These are phyloP conservation scores for Calonectris borealis DNA, from an alignment of 2,113 vertebrate species.

Conservation along the genomic window DNA sequence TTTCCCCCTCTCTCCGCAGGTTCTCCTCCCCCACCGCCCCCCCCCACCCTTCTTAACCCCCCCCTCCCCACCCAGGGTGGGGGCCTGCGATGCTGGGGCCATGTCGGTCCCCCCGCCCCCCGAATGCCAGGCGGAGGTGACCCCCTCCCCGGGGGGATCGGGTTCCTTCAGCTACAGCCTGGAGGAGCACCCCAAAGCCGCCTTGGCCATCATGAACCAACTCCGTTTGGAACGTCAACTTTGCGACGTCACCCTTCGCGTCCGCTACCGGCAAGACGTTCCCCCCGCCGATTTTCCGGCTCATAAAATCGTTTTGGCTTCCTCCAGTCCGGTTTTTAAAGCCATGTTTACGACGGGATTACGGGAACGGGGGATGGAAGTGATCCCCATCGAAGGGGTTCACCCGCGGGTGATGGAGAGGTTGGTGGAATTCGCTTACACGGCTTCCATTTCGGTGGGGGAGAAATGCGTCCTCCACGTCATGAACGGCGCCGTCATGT, in stretches of 20 bases:
- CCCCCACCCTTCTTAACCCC: too few species aligned
- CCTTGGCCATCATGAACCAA: conserved; percentile 92
- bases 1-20: too few species aligned
- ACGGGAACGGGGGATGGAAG: conserved; percentile 89
- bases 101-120: conserved; percentile 34
- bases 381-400: conserved; percentile 91
- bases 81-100: too few species aligned
- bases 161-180: conserved; percentile 87
- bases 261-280: conserved; percentile 80
- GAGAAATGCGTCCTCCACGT: conserved; percentile 94
- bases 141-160: conserved; percentile 82
- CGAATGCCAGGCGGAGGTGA: conserved; percentile 91
- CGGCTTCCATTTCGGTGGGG: conserved; percentile 91
- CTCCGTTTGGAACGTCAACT: conserved; percentile 86
- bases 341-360: conserved; percentile 96
- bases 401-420: conserved; percentile 91
- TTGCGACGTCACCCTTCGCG: conserved; percentile 89
- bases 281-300: conserved; percentile 86
- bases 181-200: conserved; percentile 88
- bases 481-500: conserved; percentile 95
- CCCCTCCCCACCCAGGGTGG: too few species aligned
- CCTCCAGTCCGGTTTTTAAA: conserved; percentile 89
- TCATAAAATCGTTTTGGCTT: conserved; percentile 91
- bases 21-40: too few species aligned
- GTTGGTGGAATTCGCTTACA: conserved; percentile 93